Percentiles rank a stretch among this genome's conserved stretches.
Evolutionary conservation across 2,113 vertebrate genomes (phyloP).

Genomic region (Ameiurus melas): DNA sequence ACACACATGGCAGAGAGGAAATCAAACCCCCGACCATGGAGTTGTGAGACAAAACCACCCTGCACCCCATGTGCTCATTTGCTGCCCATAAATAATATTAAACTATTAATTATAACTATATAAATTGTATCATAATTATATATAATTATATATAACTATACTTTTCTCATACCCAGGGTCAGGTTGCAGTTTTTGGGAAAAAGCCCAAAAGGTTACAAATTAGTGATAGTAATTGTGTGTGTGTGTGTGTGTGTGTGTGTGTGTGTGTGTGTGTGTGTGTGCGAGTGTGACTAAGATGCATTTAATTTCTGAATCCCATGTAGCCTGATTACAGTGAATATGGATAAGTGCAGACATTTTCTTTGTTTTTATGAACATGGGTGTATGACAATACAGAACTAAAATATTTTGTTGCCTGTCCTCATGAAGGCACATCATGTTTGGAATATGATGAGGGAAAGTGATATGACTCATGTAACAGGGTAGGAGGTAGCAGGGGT

Average conservation of each 20-base stretch:
- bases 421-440: slow-evolving; percentile 2
- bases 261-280: background rate
- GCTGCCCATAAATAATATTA: background rate
- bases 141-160: background rate
- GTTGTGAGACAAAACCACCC: too few relatives aligned
- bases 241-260: background rate
- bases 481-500: background rate
- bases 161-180: background rate
- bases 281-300: background rate
- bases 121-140: background rate
- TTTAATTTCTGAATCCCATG: background rate
- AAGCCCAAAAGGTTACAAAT: background rate
- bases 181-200: background rate
- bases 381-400: background rate
- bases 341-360: background rate
- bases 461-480: slow-evolving; percentile 6
- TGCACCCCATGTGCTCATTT: background rate
- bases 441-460: background rate
- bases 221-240: background rate
- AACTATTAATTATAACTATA: background rate
- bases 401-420: background rate
- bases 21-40: too few relatives aligned
- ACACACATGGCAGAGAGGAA: background rate
- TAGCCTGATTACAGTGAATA: background rate
- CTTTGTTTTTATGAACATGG: background rate